Conservation (phyloP, 2,113 vertebrate species). For the Eulemur rufifrons region DNA sequence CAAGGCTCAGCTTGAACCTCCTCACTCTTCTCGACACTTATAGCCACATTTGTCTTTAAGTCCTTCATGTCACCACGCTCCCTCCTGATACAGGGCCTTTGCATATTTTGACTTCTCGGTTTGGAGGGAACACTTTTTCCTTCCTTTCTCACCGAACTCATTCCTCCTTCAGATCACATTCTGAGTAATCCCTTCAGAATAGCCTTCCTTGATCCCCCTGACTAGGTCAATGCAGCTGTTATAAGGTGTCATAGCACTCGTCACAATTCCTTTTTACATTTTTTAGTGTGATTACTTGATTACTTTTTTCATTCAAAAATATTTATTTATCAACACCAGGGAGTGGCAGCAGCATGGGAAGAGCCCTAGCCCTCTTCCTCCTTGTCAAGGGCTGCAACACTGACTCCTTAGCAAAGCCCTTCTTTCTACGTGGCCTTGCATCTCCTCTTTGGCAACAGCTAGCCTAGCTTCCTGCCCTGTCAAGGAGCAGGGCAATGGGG, state of each 20-base stretch:
- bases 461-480: not conserved
- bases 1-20: not conserved
- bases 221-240: not conserved
- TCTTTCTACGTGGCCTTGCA: not conserved
- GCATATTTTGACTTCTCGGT: not conserved
- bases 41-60: not conserved
- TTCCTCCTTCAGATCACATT: slow-evolving; percentile 11
- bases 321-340: not conserved
- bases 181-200: not conserved
- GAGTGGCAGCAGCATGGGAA: not conserved
- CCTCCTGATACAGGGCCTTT: not conserved
- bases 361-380: not conserved
- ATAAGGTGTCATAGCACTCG: not conserved
- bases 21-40: not conserved
- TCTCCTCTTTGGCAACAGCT: not conserved
- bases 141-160: not conserved
- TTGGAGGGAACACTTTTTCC: not conserved
- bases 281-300: not conserved
- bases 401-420: not conserved
- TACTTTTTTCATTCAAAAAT: not conserved
- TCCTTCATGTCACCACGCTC: not conserved
- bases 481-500: not conserved
- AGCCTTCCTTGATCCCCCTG: not conserved
- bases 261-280: not conserved
- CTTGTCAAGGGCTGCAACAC: not conserved